Evolutionary conservation across 2,797 vertebrate genomes (phyloP), one percentile per base, ranked within the genome.

Genomic region (Melanotaenia nigrans): DNA sequence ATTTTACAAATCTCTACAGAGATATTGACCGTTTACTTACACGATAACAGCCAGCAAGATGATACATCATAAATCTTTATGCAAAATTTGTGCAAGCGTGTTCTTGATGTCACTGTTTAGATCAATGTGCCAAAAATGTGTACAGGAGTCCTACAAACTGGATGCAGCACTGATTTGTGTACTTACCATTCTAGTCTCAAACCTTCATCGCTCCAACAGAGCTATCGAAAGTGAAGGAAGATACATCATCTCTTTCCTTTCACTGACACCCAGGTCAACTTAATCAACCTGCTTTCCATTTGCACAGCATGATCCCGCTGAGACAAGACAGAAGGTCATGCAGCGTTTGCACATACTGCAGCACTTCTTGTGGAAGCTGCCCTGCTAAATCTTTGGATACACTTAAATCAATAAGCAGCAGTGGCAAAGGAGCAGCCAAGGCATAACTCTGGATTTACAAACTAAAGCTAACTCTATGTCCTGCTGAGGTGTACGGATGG

Each of bases 271-370:
- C 58, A 35, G 82, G 86, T 90, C 86, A 88, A 89, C 79, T 83
- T 83, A 82, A 91, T 90, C 88, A 89, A 77, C 72, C 75, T 30
- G 61, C 61, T 68, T 77, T 87, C 79, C 83, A 81, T 89, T 91
- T 89, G 80, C 77, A 86, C 87, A 80, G 82, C 70, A 18, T 33
- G 77, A 69, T 67, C 79, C 83, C 40, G 1, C 78, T 30, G 77
- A 76, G 83, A 79, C 6, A 8, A 59, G 65, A 57, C 71, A 77
- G 77, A 87, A 87, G 87, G 88, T 89, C 85, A 87, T 1, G 42
- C 68, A 72, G 76, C 72, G 38, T 79, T 78, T 60, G 72, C 77
- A 70, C 78, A 69, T 58, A 30, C 45, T 60, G 67, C 18, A 73
- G 66, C 40, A 61, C 65, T 54, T 75, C 66, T 8, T 16, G 49